Percentiles rank a stretch among this genome's conserved stretches.
Evolutionary conservation across 2,113 vertebrate species (phyloP).

Genomic region (Ifrita kowaldi): DNA sequence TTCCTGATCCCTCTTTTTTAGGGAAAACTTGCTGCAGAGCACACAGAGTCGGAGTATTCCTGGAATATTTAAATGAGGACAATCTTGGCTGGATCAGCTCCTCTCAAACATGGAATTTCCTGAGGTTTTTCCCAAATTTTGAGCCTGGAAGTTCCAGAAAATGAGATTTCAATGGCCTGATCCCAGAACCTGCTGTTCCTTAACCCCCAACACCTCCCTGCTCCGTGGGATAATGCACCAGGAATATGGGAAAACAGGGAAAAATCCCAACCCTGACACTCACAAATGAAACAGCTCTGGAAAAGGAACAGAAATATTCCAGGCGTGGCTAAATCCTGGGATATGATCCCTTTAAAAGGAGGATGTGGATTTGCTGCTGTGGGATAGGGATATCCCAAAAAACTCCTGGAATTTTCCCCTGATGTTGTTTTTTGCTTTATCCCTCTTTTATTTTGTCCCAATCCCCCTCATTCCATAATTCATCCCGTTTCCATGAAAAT

Average conservation of each 20-base stretch:
- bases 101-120: neutral
- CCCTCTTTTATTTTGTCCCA: neutral
- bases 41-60: no score
- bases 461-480: neutral
- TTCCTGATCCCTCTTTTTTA: no score
- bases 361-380: neutral
- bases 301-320: neutral
- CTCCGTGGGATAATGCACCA: no score
- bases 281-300: neutral
- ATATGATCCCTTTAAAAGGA: neutral
- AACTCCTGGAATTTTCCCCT: fast-evolving
- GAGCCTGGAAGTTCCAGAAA: neutral
- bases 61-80: no score
- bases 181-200: no score
- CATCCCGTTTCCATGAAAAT: neutral
- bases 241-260: no score
- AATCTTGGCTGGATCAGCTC: neutral
- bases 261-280: no score
- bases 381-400: neutral
- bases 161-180: no score
- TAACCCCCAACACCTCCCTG: no score
- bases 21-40: no score
- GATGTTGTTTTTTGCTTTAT: neutral
- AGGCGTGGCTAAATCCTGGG: neutral
- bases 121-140: neutral